These are phyloP conservation scores for Ladona fulva DNA, from an alignment of 1,140 invertebrate species.

Conservation along the genomic window DNA sequence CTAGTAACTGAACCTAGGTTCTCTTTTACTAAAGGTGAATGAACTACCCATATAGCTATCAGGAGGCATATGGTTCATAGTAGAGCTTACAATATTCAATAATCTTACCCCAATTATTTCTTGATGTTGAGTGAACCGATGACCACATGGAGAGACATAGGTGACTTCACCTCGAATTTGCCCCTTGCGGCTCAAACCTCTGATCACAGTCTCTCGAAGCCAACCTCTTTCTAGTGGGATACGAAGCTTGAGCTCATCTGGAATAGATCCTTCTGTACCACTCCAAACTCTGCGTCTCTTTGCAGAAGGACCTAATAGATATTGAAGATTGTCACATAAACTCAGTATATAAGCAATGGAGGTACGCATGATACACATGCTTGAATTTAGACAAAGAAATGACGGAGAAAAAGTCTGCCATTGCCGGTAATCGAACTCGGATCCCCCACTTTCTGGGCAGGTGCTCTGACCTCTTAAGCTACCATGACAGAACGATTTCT, in stretches of 20 bases:
- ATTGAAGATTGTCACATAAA: background rate
- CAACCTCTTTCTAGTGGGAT: constrained; percentile 74
- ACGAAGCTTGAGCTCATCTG: constrained; percentile 40
- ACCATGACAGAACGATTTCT: too few species aligned
- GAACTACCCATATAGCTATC: too few species aligned
- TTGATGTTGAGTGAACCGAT: constrained; percentile 60
- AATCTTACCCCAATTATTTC: constrained; percentile 59
- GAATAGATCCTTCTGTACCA: background rate
- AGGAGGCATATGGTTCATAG: too few species aligned
- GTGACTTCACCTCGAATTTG: constrained; percentile 77
- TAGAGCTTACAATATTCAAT: background rate
- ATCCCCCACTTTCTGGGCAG: too few species aligned
- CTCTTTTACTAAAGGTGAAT: too few species aligned
- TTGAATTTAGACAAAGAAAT: too few species aligned
- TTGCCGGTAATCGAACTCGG: too few species aligned
- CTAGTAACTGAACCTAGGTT: too few species aligned
- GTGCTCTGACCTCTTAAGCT: too few species aligned
- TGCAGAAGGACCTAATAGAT: constrained; percentile 20
- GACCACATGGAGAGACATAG: constrained; percentile 79
- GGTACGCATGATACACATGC: too few species aligned
- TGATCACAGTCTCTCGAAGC: constrained; percentile 81
- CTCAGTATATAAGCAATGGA: too few species aligned
- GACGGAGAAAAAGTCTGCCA: too few species aligned
- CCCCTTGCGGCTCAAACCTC: constrained; percentile 68
- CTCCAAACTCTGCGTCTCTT: constrained; percentile 18